Conservation (phyloP, 2,797 vertebrate genomes). For the Tragopan temminckii region DNA sequence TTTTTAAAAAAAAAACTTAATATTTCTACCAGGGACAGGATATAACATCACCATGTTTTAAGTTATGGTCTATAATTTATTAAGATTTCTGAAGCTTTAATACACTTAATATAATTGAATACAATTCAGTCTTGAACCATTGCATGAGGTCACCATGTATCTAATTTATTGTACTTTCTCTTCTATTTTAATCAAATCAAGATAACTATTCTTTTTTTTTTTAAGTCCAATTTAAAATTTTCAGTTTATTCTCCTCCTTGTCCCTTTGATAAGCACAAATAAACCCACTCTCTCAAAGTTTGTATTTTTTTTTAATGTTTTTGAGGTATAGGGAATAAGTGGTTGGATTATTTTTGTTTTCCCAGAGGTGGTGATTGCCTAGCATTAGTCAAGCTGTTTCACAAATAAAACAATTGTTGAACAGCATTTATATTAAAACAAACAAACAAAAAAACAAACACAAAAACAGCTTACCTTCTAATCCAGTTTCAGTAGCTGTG, state of each 20-base stretch:
- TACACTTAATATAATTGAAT: not conserved
- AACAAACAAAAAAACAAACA: not conserved
- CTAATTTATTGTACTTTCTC: not conserved
- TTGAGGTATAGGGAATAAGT: not conserved
- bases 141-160: not conserved
- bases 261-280: not conserved
- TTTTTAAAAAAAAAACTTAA: not conserved
- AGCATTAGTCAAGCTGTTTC: not conserved
- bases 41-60: not conserved
- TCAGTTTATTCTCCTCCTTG: not conserved
- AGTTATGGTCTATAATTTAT: not conserved
- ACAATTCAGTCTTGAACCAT: not conserved
- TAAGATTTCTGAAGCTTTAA: not conserved
- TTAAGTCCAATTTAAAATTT: not conserved
- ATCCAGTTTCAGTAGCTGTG: not conserved
- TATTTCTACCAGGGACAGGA: not conserved
- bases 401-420: not conserved
- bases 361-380: not conserved
- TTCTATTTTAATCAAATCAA: not conserved
- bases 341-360: not conserved
- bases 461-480: not conserved
- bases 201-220: not conserved
- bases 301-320: not conserved
- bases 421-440: not conserved
- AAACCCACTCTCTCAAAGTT: not conserved